A percentile compares a stretch with the other conserved stretches of the same genome.
Evolutionary conservation across 2,888 invertebrate species (phyloP).

Genomic region (Byasa hedistus): DNA sequence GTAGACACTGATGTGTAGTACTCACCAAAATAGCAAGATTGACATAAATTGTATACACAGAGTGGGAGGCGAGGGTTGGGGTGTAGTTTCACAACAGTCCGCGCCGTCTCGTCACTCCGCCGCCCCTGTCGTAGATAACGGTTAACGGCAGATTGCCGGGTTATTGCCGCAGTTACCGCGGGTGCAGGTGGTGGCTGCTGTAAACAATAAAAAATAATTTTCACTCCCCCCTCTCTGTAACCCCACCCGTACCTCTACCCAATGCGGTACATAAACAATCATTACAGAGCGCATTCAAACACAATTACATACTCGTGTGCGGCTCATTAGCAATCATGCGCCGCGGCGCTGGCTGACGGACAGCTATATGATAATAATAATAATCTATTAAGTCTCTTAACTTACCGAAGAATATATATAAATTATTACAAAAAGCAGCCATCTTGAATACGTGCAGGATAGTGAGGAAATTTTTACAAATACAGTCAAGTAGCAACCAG

Average conservation of each 20-base stretch:
- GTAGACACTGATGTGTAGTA: no score
- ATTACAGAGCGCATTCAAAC: conserved; percentile 63
- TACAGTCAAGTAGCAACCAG: no score
- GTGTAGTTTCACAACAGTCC: background rate
- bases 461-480: no score
- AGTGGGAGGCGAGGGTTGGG: no score
- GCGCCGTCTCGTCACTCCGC: background rate
- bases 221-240: conserved; percentile 43
- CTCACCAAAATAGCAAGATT: no score
- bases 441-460: no score
- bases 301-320: conserved; percentile 67
- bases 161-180: conserved; percentile 16
- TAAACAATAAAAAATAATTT: conserved; percentile 69
- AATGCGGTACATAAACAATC: conserved; percentile 64
- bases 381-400: no score
- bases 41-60: no score
- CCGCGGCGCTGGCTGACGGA: conserved; percentile 39
- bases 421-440: no score
- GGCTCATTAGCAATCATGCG: conserved; percentile 67
- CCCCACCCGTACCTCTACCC: conserved; percentile 38
- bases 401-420: no score
- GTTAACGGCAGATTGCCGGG: conserved; percentile 16
- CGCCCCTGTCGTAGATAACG: conserved; percentile 15
- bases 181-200: conserved; percentile 39
- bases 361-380: no score